These are phyloP conservation scores for Nomada ferruginata DNA, from an alignment of 2,888 invertebrate genomes.

Conservation along the genomic window DNA sequence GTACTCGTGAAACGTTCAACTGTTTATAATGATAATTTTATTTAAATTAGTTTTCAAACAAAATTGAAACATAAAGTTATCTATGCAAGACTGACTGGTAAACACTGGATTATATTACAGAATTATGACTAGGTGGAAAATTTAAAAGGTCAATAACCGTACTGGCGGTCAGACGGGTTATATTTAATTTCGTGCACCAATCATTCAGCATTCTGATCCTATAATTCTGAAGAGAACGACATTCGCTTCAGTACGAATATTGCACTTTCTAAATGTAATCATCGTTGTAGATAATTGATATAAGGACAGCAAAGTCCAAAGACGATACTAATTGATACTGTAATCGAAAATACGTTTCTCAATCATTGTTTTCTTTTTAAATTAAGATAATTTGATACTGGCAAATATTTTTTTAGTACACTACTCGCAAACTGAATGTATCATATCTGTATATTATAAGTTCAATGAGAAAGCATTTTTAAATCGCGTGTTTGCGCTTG, in stretches of 20 bases:
- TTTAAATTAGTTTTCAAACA: too few species aligned
- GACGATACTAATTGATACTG: conserved; percentile 5
- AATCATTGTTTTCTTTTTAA: conserved; percentile 8
- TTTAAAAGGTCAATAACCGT: conserved; percentile 17
- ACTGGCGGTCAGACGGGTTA: conserved; percentile 24
- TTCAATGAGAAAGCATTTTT: neutral
- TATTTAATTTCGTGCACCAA: conserved; percentile 29
- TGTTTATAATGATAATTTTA: too few species aligned
- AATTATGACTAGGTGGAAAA: conserved; percentile 1
- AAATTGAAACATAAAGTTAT: neutral
- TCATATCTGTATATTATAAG: neutral
- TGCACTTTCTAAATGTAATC: conserved; percentile 7
- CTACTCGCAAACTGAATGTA: neutral
- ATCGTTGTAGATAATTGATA: conserved; percentile 15
- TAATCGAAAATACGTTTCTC: neutral
- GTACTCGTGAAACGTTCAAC: too few species aligned
- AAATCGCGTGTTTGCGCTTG: neutral
- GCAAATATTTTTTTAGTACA: neutral
- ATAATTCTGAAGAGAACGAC: neutral
- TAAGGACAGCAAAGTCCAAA: conserved; percentile 37
- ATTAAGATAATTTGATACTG: conserved; percentile 4
- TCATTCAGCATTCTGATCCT: neutral
- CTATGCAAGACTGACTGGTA: neutral
- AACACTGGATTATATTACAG: neutral
- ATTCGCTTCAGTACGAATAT: neutral